phyloP scores from a whole-genome alignment of 2,797 vertebrate species.

The Microctenopoma steveboyesi region DNA sequence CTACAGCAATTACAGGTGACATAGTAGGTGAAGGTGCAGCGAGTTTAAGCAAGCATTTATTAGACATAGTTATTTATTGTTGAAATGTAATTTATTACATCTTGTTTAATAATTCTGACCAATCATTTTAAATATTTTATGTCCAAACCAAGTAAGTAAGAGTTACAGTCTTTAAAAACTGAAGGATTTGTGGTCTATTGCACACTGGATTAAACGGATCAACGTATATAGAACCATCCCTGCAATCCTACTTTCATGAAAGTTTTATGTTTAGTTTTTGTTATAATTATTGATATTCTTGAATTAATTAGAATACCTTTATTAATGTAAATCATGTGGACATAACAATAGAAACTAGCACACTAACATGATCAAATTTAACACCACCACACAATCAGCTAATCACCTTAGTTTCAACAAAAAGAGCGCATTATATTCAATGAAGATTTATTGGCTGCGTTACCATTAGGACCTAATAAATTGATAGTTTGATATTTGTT shows the following conservation, averaged over 20 bases:
- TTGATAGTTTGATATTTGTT: not conserved
- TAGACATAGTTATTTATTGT: not conserved
- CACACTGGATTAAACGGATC: not conserved
- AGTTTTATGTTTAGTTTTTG: not conserved
- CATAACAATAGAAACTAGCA: not conserved
- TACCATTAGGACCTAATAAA: no score
- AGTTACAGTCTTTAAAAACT: no score
- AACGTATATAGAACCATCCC: not conserved
- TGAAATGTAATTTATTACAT: not conserved
- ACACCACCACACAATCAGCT: not conserved
- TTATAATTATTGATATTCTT: not conserved
- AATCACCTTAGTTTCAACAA: not conserved
- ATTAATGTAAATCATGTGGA: not conserved
- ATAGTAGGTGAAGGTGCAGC: not conserved
- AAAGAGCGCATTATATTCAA: no score
- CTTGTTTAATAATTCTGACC: not conserved
- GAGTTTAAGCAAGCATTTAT: not conserved
- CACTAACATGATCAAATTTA: not conserved
- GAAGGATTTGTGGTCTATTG: no score
- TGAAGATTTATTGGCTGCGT: no score
- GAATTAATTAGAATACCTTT: no score
- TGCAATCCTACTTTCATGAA: not conserved
- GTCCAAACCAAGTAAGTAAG: not conserved
- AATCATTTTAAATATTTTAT: not conserved
- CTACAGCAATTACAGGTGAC: conserved; percentile 9